Base-by-base conservation (phyloP, 35 echinoderm and acorn worm genomes). In the Nesometra sesokonis region DNA sequence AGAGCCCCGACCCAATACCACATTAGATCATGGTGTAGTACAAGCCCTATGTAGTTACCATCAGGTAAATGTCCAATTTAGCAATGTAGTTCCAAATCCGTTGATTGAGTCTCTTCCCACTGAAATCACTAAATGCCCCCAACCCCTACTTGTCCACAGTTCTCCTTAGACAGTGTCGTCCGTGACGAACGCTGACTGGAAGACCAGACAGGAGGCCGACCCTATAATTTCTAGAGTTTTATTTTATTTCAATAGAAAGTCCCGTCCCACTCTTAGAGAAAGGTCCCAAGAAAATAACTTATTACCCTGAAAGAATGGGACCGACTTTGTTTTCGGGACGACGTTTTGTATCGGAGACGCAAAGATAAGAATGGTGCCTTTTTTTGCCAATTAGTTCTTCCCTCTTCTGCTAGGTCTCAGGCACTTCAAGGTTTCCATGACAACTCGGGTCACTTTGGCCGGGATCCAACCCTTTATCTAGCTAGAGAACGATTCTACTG, bases 381-480 rank as follows among this genome's bases (percentile, higher is more conserved):
- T 46, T 39, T 19, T 11, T 81, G 29, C 47, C 43, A 88, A 88
- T 32, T 82, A 11, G 30, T 35, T 21, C 37, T 88, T 5, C 87
- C 87, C 17, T 47, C 17, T 29, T 31, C 39, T 2, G 35, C 34
- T 77, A 32, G 47, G 31, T 21, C 33, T 30, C 30, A 40, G 21
- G 46, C 36, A 21, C 0, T 76, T 29, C 8, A 34, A 34, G 21
- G 33, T 17, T 36, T 80, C 13, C 87, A 91, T 35, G 85, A 87
- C 31, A 34, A 84, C 8, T 76, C 43, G 13, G 82, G 86, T 57
- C 91, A 93, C 31, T 83, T 85, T 17, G 86, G 91, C 0, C 21
- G 38, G 13, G 35, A 93, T 11, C 86, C 86, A 29, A 88, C 87
- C 17, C 37, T 93, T 19, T 36, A 84, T 35, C 36, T 93, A 30